Evolutionary conservation across 2,888 invertebrate genomes (phyloP), one percentile per base, ranked within the genome.

Genomic region (Antheraea assamensis): DNA sequence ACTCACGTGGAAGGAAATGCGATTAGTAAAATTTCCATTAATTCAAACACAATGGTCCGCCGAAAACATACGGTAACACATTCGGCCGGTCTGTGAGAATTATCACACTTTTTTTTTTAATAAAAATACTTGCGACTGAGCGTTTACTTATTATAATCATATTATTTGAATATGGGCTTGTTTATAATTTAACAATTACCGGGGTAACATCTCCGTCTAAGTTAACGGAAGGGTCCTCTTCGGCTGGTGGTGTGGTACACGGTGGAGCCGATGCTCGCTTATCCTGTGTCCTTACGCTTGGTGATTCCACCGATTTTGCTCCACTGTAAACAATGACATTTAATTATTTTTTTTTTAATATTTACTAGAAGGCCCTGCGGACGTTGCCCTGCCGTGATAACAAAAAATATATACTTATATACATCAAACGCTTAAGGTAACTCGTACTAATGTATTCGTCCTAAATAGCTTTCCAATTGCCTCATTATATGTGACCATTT

Each of bases 161-260:
- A 1, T 58, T 8, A n/a, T 58, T 58, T 52, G 52, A n/a, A 49
- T 52, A 30, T 52, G 27, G 30, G 8, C 13, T 68, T n/a, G 13
- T 19, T 13, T 21, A 58, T 71, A 71, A 31, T 68, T 19, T 17
- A 21, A 4, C 61, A 75, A 76, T 84, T 81, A 93, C 94, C 83
- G 94, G 94, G 1, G 94, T 94, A n/a, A 90, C 89, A 71, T 93
- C 93, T 0, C 93, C 93, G 74, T 94, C 94, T 68, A 68, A 68
- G n/a, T 68, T 21, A 68, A 35, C 21, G 35, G 68, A 68, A 3
- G 35, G 83, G 2, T 94, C 93, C 3, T 92, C 93, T 24, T 91
- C 92, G 31, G 90, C 90, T 1, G 93, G 93, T 47, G 93, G 92
- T 17, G 93, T 92, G 71, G 86, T 78, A 80, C 92, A 92, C 0